Base-by-base conservation (phyloP, 1,140 invertebrate genomes). In the Dendrolimus punctatus region DNA sequence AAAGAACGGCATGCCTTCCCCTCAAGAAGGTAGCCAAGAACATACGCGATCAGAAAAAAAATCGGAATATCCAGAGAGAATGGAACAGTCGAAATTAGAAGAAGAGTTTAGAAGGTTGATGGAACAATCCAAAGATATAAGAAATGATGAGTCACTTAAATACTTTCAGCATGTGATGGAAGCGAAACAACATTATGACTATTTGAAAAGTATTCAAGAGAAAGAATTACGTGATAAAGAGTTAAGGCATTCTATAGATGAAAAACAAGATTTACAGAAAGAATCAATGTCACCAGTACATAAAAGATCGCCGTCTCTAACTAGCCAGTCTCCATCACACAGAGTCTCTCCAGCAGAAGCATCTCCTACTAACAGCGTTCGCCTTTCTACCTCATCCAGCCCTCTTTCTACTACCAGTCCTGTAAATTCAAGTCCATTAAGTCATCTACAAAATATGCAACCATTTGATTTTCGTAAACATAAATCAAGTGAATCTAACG, bases 371-470 rank as follows among this genome's bases (percentile, higher is more conserved):
- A 68, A 66, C 38, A 80, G 71, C 55, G 61, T 76, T 42, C 73
- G 70, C 7, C 52, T 74, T 56, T 86, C 85, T 70, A 77, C 82
- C 64, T 80, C 83, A 63, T 87, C 82, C 51, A 87, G 81, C 64
- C 79, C 82, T 44, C 56, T 74, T 8, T 80, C 90, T 48, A 83
- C 86, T 46, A 88, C 84, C 68, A 88, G 88, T 68, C 87, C 89
- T 57, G 75, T 89, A 40, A 89, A 89, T 63, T 90, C 89, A 63
- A 96, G 95, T 5, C 95, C 96, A 2, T 87, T 98, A 40, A 97
- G 95, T 78, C 91, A 95, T 68, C 87, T 98, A 36, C 95, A 98
- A 84, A 97, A 93, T 66, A 98, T 98, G 96, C 95, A 98, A 76
- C 96, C 96, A 2, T 97, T 97, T 78, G 96, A 98, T 77, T 98